Percentiles rank a stretch among this genome's conserved stretches.
Evolutionary conservation across 2,888 invertebrate genomes (phyloP).

Genomic region (Aphodius granarius): DNA sequence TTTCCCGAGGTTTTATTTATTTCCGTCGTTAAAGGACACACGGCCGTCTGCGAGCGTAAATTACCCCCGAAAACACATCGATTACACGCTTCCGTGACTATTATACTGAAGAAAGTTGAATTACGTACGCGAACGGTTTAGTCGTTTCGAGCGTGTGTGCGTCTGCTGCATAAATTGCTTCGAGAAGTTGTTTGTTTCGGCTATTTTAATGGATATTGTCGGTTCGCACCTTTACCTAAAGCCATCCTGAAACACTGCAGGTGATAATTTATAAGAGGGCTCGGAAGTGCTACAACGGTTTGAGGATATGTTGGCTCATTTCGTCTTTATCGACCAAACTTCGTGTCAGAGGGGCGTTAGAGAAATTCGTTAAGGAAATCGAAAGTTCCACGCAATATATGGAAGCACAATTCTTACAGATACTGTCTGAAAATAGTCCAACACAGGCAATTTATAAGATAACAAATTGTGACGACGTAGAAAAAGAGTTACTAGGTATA

Average conservation of each 20-base stretch:
- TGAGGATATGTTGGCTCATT: not conserved
- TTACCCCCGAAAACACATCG: not conserved
- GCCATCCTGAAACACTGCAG: not conserved
- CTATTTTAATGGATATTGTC: not conserved
- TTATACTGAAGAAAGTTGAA: not conserved
- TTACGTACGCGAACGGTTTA: not conserved
- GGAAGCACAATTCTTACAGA: not conserved
- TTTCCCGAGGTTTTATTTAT: slow-evolving; percentile 13
- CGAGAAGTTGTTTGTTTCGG: not conserved
- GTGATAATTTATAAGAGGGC: not conserved
- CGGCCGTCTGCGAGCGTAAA: not conserved
- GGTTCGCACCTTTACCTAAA: not conserved
- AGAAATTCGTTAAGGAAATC: not conserved
- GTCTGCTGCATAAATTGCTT: not conserved
- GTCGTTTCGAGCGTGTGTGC: not conserved
- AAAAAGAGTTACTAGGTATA: too few relatives aligned
- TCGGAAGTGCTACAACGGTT: not conserved
- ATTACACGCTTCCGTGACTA: not conserved
- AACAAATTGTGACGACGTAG: too few relatives aligned
- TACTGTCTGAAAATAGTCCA: too few relatives aligned
- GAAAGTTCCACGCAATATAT: not conserved
- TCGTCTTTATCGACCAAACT: not conserved
- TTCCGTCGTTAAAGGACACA: slow-evolving; percentile 5
- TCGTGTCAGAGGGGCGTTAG: not conserved
- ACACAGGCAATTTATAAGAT: too few relatives aligned